Conservation (phyloP, 2,888 invertebrate species). For the Plutella xylostella region DNA sequence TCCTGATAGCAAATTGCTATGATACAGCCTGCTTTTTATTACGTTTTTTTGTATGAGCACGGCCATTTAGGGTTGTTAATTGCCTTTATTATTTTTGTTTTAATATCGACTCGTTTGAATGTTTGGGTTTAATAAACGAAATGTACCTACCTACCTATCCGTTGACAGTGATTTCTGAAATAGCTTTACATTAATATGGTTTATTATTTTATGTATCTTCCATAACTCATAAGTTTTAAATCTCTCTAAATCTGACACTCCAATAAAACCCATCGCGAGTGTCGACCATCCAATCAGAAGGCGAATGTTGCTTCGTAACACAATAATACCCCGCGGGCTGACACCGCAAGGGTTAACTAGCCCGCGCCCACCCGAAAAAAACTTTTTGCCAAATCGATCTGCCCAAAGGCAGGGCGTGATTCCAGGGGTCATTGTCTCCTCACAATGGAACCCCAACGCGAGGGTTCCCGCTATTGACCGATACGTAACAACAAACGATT, state of each 20-base stretch:
- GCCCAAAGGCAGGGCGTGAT: conserved; percentile 17
- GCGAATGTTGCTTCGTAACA: conserved; percentile 15
- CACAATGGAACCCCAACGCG: conserved; percentile 6
- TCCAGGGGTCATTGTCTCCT: conserved; percentile 18
- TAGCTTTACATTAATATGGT: too few species aligned
- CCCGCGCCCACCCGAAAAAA: conserved; percentile 14
- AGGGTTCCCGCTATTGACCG: conserved; percentile 13
- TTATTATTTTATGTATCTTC: too few species aligned
- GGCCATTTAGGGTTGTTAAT: background rate
- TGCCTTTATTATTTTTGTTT: background rate
- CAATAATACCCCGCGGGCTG: background rate
- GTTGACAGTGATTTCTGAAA: too few species aligned
- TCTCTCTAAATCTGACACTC: too few species aligned
- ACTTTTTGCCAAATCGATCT: conserved; percentile 12
- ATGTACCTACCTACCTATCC: too few species aligned
- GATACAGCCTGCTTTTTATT: background rate
- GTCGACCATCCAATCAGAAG: too few species aligned
- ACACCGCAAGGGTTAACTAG: conserved; percentile 28
- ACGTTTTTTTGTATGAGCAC: background rate
- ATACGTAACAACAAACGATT: conserved; percentile 12
- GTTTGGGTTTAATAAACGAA: too few species aligned
- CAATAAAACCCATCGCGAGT: too few species aligned
- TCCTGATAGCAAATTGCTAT: background rate
- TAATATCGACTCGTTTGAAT: background rate
- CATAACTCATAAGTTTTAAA: too few species aligned